Evolutionary conservation across 53 echinoderm and acorn worm genomes (phyloP), one percentile per base, ranked within the genome.

Genomic region (Zoroaster sp.): DNA sequence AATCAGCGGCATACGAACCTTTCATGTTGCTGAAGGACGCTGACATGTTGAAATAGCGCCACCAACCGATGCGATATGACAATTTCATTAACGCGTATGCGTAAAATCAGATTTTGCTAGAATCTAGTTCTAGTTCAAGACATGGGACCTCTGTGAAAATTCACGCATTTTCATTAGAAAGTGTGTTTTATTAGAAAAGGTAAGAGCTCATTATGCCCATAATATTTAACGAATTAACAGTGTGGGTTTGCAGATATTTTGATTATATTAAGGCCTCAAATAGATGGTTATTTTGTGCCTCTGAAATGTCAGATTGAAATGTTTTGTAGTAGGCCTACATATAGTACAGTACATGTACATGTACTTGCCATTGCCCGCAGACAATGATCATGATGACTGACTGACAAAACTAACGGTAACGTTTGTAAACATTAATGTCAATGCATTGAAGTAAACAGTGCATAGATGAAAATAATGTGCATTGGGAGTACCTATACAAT

Each of bases 41-140:
- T 40, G 66, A 20, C 80, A 80, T 80, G 0, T 66, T 80, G 40
- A 66, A 42, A 65, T 20, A 67, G 82, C 82, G 82, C 82, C 82
- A 82, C 68, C 82, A 66, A 32, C 0, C 31, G 68, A 25, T 55
- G 65, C 18, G n/a, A 70, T 36, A 38, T 71, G 9, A 11, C 37
- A 31, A 71, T 15, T 69, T 30, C 23, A 20, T 8, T 59, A 11
- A 59, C 63, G 63, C 63, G n/a, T n/a, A 59, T 55, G 55, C 55
- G 55, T 23, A 3, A 5, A 55, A 53, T 21, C 20, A 4, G 7
- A n/a, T 21, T 25, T 52, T 55, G 25, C 23, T 55, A 23, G 55
- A 55, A 20, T 55, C 9, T 7, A 55, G 20, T 5, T 55, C 51
- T 18, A 51, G 51, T n/a, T 18, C n/a, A n/a, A n/a, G 28, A 59